phyloP scores from a whole-genome alignment of 1,140 invertebrate genomes.

The Philaenus spumarius region DNA sequence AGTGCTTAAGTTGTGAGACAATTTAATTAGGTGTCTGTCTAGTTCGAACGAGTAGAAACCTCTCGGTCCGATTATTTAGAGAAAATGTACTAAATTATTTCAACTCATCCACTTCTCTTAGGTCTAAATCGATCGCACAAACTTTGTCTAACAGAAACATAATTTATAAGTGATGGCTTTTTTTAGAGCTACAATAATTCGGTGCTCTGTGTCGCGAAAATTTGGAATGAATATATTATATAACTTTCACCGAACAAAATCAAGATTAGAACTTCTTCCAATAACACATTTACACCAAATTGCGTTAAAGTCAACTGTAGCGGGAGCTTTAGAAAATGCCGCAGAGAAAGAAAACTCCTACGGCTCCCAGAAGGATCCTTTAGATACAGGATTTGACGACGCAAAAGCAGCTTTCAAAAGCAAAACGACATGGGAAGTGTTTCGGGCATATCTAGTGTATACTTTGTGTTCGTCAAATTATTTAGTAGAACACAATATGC shows the following conservation, averaged over 20 bases:
- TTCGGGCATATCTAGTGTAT: constrained; percentile 90
- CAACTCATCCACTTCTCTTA: no score
- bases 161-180: constrained; percentile 37
- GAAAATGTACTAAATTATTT: no score
- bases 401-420: constrained; percentile 80
- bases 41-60: no score
- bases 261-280: constrained; percentile 11
- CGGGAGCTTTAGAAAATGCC: constrained; percentile 20
- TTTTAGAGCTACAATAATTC: constrained; percentile 37
- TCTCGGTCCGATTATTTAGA: no score
- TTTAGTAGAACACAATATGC: constrained; percentile 90
- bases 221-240: constrained; percentile 27
- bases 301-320: constrained; percentile 29
- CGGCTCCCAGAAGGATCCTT: constrained; percentile 49
- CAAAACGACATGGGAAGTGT: constrained; percentile 89
- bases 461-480: constrained; percentile 83
- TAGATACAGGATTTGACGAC: constrained; percentile 84
- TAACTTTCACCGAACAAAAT: constrained; percentile 13
- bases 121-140: no score
- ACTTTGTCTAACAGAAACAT: no score
- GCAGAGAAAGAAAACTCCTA: constrained; percentile 4
- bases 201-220: constrained; percentile 37
- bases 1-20: no score
- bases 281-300: constrained; percentile 29
- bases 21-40: no score